Evolutionary conservation across 2,113 vertebrate genomes (phyloP).

Genomic region (Sula dactylatra): DNA sequence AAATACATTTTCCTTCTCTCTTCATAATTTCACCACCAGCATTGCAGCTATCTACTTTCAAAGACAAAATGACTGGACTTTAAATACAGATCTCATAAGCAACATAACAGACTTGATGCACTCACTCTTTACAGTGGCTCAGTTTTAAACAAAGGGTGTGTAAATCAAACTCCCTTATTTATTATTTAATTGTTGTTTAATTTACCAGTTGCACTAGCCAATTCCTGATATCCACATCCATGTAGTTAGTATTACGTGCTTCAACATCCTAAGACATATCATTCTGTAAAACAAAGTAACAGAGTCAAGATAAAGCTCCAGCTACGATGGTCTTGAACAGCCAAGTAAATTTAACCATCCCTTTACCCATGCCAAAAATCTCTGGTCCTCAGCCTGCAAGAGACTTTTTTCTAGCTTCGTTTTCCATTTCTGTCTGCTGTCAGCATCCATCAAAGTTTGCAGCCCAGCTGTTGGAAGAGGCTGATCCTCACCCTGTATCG

Average conservation of each 20-base stretch:
- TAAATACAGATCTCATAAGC: neutral
- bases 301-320: neutral
- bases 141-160: neutral
- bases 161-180: neutral
- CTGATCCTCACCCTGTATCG: neutral
- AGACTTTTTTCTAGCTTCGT: neutral
- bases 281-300: neutral
- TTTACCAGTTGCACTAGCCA: neutral
- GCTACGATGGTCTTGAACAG: neutral
- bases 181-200: neutral
- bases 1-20: neutral
- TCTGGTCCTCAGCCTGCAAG: neutral
- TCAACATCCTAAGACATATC: neutral
- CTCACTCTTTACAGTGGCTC: neutral
- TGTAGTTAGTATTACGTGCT: neutral
- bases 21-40: neutral
- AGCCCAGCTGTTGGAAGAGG: neutral
- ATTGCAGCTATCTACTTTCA: neutral
- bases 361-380: neutral
- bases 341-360: neutral
- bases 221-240: neutral
- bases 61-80: neutral
- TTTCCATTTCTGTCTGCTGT: neutral
- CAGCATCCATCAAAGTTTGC: neutral
- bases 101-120: neutral